phyloP scores from a whole-genome alignment of 2,797 vertebrate genomes.

The Parauchenoglanis ngamensis region DNA sequence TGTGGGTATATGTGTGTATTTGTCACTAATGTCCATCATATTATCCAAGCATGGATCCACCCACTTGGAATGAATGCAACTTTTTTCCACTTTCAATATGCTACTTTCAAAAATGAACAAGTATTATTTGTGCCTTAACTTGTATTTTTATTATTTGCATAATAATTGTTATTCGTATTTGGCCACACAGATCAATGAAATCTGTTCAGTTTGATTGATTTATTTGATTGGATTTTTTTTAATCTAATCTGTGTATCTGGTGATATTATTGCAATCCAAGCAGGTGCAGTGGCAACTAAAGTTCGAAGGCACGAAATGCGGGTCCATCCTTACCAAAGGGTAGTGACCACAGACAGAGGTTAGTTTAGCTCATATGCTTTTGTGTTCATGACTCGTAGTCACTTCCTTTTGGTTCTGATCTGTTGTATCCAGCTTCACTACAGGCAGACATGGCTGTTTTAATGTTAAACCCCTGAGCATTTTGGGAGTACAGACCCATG shows the following conservation, averaged over 20 bases:
- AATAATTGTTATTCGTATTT: slow-evolving; percentile 75
- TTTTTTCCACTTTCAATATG: slow-evolving; percentile 37
- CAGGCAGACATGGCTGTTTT: background rate
- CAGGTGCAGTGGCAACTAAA: slow-evolving; percentile 93
- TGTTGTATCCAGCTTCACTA: slow-evolving; percentile 66
- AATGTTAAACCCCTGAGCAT: slow-evolving; percentile 16
- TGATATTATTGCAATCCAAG: slow-evolving; percentile 87
- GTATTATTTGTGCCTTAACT: slow-evolving; percentile 91
- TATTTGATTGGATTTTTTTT: slow-evolving; percentile 60
- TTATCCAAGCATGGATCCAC: slow-evolving; percentile 75
- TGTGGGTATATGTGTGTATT: slow-evolving; percentile 52
- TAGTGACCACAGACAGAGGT: slow-evolving; percentile 92
- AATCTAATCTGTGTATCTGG: slow-evolving; percentile 64
- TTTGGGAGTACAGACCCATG: slow-evolving; percentile 1
- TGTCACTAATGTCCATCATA: slow-evolving; percentile 76
- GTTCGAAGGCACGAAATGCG: slow-evolving; percentile 91
- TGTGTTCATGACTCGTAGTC: slow-evolving; percentile 76
- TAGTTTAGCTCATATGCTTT: slow-evolving; percentile 88
- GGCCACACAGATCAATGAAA: slow-evolving; percentile 65
- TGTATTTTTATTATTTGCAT: slow-evolving; percentile 76
- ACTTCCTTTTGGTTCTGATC: slow-evolving; percentile 70
- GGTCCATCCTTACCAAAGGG: slow-evolving; percentile 94
- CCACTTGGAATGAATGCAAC: slow-evolving; percentile 77
- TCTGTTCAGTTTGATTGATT: slow-evolving; percentile 76
- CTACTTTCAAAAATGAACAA: slow-evolving; percentile 48